Evolutionary conservation across 2,888 invertebrate genomes (phyloP), one percentile per base, ranked within the genome.

Genomic region (Drepanosiphum platanoidis): DNA sequence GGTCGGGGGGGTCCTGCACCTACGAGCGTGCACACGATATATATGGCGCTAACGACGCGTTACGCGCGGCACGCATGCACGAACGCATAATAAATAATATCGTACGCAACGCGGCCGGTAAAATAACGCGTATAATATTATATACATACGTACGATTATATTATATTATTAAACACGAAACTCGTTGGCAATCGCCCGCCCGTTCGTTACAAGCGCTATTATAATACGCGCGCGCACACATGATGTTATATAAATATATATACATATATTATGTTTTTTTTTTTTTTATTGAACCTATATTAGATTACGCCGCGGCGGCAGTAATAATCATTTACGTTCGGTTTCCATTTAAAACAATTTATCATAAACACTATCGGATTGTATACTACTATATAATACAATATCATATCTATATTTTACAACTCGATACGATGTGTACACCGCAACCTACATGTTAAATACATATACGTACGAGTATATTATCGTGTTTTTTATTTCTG

Each of bases 321-420:
- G 18, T 46, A 13, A 15, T 46, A 13, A 30, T 52, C 34, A 70
- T 80, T 27, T 70, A 70, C 39, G 70, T 80, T 58, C n/a, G 52
- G 58, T 80, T 80, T 70, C 52, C 70, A 36, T 70, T n/a, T 36
- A 68, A 80, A 58, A 80, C 42, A 70, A 36, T 71, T 52, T 70
- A 80, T 80, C 36, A 58, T 80, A 30, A n/a, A n/a, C n/a, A n/a
- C 70, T 36, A 79, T 79, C 46, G 79, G 68, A 46, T 68, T 68
- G 13, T n/a, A n/a, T n/a, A n/a, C n/a, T n/a, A n/a, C n/a, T n/a
- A n/a, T n/a, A n/a, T n/a, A n/a, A n/a, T n/a, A n/a, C n/a, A n/a
- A n/a, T n/a, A n/a, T n/a, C n/a, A n/a, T n/a, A n/a, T 39, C 39
- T 58, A 11, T 58, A n/a, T 27, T 61, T 15, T 36, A 27, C 22